These are phyloP conservation scores for Ceratina japonica DNA, from an alignment of 1,140 invertebrate genomes.

Conservation along the genomic window DNA sequence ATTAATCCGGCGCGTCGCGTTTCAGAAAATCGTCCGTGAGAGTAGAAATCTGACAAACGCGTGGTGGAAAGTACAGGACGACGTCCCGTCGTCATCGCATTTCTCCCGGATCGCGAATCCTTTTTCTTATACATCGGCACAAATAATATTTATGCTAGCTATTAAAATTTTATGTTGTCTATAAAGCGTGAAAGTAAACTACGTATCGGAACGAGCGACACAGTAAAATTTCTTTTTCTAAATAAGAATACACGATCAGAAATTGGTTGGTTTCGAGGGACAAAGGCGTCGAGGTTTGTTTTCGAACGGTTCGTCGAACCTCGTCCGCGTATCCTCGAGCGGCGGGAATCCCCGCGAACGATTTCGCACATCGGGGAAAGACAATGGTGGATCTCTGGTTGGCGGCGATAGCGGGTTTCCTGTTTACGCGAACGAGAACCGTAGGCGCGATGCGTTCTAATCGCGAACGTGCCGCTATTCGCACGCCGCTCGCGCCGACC, in stretches of 20 bases:
- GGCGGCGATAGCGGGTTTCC: constrained; percentile 26
- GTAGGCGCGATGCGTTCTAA: constrained; percentile 13
- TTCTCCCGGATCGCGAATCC: background rate
- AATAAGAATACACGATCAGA: no score
- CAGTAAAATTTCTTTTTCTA: no score
- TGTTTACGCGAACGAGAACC: constrained; percentile 26
- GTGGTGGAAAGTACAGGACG: background rate
- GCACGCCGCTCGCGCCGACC: constrained; percentile 5
- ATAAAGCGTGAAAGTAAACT: no score
- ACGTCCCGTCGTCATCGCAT: background rate
- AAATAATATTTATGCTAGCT: no score
- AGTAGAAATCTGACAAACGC: constrained; percentile 30
- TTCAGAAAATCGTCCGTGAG: constrained; percentile 45
- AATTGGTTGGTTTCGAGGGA: background rate
- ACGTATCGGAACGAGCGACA: no score
- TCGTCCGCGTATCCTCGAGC: background rate
- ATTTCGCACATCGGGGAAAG: background rate
- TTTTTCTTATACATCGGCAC: no score
- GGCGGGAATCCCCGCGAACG: background rate
- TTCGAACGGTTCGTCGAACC: background rate
- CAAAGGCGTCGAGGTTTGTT: background rate
- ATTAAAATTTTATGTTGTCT: no score
- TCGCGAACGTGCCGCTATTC: constrained; percentile 43
- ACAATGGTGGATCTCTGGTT: background rate
- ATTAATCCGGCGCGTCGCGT: background rate